A percentile compares a stretch with the other conserved stretches of the same genome.
Evolutionary conservation across 2,113 vertebrate species (phyloP).

Genomic region (Syngnathus scovelli): DNA sequence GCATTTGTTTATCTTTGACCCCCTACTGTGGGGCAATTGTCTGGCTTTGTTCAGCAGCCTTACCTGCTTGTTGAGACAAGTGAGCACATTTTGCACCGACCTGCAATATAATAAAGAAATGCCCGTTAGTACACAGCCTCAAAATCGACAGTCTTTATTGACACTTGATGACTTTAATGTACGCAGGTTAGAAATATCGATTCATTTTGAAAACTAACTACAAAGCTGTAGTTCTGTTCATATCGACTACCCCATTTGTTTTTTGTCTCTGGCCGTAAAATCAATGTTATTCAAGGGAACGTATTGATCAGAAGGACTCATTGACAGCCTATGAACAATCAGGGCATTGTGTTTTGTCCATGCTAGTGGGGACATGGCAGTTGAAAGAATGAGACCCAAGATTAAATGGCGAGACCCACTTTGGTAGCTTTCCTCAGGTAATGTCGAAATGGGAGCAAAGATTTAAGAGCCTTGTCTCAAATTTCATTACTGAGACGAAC

Average conservation of each 20-base stretch:
- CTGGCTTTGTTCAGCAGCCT: background rate
- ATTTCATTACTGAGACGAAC: slow-evolving; percentile 37
- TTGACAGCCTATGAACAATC: slow-evolving; percentile 14
- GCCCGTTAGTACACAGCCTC: background rate
- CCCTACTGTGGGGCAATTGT: slow-evolving; percentile 14
- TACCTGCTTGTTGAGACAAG: background rate
- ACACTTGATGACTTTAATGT: background rate
- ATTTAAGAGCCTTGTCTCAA: slow-evolving; percentile 38
- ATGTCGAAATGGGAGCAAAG: slow-evolving; percentile 32
- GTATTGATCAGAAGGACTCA: slow-evolving; percentile 13
- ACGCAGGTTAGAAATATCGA: background rate
- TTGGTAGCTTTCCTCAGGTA: slow-evolving; percentile 32
- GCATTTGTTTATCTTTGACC: slow-evolving; percentile 38
- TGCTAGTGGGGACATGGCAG: background rate
- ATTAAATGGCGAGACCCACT: slow-evolving; percentile 10
- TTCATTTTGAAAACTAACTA: background rate
- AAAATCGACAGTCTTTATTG: background rate
- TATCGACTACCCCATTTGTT: background rate
- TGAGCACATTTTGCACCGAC: background rate
- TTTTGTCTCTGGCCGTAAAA: background rate
- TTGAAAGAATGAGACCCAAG: slow-evolving; percentile 11
- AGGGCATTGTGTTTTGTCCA: slow-evolving; percentile 8
- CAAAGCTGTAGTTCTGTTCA: background rate
- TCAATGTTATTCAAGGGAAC: slow-evolving; percentile 4
- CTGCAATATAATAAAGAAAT: background rate